Conservation (phyloP, 2,888 invertebrate species). For the Meloe dianella region DNA sequence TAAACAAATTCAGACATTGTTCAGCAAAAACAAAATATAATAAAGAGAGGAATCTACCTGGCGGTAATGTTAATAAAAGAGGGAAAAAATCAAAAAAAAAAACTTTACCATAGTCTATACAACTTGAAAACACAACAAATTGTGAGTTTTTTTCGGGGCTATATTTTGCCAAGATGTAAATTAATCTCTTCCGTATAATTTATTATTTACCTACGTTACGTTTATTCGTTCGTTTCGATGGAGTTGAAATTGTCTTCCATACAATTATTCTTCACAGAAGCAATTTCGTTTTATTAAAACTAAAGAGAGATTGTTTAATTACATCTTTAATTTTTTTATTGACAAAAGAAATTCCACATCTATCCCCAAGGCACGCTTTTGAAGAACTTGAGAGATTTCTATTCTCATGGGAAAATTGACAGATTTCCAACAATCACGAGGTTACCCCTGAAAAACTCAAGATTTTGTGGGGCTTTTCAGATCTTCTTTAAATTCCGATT, state of each 20-base stretch:
- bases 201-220: conserved; percentile 31
- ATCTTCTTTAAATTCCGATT: neutral
- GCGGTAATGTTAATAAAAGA: neutral
- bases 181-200: conserved; percentile 33
- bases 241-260: neutral
- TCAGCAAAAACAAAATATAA: neutral
- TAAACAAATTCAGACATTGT: neutral
- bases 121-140: conserved; percentile 26
- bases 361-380: too few species aligned
- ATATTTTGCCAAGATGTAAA: conserved; percentile 32
- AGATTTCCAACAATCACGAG: too few species aligned
- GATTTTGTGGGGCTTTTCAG: too few species aligned
- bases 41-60: neutral
- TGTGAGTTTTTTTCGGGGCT: conserved; percentile 20
- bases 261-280: neutral
- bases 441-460: too few species aligned
- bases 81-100: conserved; percentile 22
- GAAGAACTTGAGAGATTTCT: too few species aligned
- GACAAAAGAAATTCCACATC: too few species aligned
- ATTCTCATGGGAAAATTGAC: too few species aligned
- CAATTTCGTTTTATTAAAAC: neutral
- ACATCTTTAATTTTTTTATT: too few species aligned
- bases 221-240: neutral
- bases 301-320: neutral
- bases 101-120: conserved; percentile 20